Base-by-base conservation (phyloP, 2,113 vertebrate species). In the Tetrax tetrax region DNA sequence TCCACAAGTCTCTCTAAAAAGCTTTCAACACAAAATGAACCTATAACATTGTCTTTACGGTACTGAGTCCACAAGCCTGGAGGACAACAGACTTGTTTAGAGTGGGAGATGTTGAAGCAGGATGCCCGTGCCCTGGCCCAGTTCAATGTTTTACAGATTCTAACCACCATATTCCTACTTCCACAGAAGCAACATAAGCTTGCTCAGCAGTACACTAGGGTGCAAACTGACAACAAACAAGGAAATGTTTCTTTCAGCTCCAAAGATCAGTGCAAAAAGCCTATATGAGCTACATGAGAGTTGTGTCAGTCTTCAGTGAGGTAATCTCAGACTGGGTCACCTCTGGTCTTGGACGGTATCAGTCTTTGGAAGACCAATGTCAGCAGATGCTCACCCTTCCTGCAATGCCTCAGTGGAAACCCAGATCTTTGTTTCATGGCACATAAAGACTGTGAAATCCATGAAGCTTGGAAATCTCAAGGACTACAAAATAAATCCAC, bases 401-500 rank as follows among this genome's bases (percentile, higher is more conserved):
- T 79, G 28, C n/a, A 68, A 47, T 7, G 48, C 66, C 37, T 65
- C 77, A 65, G 63, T 22, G 84, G 69, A 95, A 93, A 80, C 33
- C 33, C 45, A 90, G 45, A 65, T 72, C 61, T 89, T 71, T 89
- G 33, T 89, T 96, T 91, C 45, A 17, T 47, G 77, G n/a, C 1
- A 1, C 37, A 35, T 35, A 91, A 91, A 84, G 50, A 23, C 81
- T 82, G n/a, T 83, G 86, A 95, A 96, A 95, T 56, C n/a, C 57
- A 76, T 27, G 65, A 87, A 90, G 48, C 75, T 87, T 17, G 4
- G 50, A 94, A 95, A 87, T 91, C 94, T 87, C 53, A 91, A 91
- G 63, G 74, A 87, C 53, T 92, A 87, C 78, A 89, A 79, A 95
- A 89, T 85, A 92, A 91, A 96, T 59, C 63, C 70, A 83, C 63